phyloP scores from a whole-genome alignment of 1,140 invertebrate genomes.

The Batillaria attramentaria region DNA sequence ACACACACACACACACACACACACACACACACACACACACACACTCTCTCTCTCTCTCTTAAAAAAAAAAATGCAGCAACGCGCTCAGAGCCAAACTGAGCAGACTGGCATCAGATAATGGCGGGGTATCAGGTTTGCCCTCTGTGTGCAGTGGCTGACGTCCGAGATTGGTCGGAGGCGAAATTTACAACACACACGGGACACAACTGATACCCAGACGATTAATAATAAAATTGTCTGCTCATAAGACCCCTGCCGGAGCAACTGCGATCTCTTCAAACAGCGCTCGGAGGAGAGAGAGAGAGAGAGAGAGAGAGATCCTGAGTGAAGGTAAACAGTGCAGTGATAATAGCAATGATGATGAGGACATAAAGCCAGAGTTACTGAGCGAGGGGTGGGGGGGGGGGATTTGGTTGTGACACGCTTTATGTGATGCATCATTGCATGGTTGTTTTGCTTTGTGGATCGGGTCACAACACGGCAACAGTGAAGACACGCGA shows the following conservation, averaged over 20 bases:
- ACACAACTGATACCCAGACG: neutral
- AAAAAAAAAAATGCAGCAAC: neutral
- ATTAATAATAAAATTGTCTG: slow-evolving; percentile 27
- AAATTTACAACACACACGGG: slow-evolving; percentile 17
- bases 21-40: slow-evolving; percentile 13
- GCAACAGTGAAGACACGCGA: too few relatives aligned
- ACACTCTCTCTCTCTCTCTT: neutral
- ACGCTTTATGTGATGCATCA: too few relatives aligned
- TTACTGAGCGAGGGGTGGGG: neutral
- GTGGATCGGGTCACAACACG: too few relatives aligned
- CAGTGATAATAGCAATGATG: too few relatives aligned
- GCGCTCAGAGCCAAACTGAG: neutral
- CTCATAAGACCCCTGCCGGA: neutral
- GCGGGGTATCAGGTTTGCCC: slow-evolving; percentile 10
- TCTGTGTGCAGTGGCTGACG: slow-evolving; percentile 20
- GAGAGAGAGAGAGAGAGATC: neutral
- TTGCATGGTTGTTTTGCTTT: too few relatives aligned
- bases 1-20: neutral
- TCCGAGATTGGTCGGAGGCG: neutral
- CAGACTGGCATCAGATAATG: slow-evolving; percentile 13
- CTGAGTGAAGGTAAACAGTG: neutral
- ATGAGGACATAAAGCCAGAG: neutral
- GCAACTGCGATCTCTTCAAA: neutral
- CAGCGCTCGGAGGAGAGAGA: neutral
- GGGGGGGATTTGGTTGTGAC: too few relatives aligned